phyloP scores from a whole-genome alignment of 2,113 vertebrate genomes.

The Strix uralensis region DNA sequence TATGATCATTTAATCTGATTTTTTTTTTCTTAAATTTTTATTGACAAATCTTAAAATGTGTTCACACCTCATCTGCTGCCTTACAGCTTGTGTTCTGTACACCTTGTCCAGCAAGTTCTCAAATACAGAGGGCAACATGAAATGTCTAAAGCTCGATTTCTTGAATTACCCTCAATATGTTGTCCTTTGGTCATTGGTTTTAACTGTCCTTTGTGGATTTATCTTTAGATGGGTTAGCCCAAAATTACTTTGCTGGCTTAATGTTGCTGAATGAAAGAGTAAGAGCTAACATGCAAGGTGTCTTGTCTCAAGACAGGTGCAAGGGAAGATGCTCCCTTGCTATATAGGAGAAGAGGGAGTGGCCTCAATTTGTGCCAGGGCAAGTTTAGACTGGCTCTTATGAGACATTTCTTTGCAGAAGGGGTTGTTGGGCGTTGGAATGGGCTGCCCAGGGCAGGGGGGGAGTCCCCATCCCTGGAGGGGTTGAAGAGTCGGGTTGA shows the following conservation, averaged over 20 bases:
- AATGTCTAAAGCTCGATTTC: neutral
- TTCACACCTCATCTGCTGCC: neutral
- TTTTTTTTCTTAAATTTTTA: neutral
- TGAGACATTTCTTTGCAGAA: too few relatives aligned
- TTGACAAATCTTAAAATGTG: neutral
- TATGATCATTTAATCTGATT: neutral
- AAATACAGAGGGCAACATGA: too few relatives aligned
- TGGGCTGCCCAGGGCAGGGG: too few relatives aligned
- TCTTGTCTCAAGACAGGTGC: neutral
- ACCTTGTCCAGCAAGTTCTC: neutral
- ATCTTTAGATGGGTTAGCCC: neutral
- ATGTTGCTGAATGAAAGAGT: neutral
- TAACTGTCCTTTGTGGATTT: neutral
- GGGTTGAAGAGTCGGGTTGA: too few relatives aligned
- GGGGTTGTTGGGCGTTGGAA: too few relatives aligned
- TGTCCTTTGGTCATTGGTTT: neutral
- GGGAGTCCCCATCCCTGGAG: too few relatives aligned
- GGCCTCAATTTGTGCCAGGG: too few relatives aligned
- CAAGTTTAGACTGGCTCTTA: too few relatives aligned
- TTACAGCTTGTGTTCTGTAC: rapidly evolving
- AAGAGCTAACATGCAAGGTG: neutral
- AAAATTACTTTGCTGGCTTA: neutral
- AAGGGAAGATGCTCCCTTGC: neutral
- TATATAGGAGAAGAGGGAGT: neutral
- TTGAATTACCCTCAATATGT: neutral